Evolutionary conservation across 2,797 vertebrate genomes (phyloP).

Genomic region (Orestias chungarensis): DNA sequence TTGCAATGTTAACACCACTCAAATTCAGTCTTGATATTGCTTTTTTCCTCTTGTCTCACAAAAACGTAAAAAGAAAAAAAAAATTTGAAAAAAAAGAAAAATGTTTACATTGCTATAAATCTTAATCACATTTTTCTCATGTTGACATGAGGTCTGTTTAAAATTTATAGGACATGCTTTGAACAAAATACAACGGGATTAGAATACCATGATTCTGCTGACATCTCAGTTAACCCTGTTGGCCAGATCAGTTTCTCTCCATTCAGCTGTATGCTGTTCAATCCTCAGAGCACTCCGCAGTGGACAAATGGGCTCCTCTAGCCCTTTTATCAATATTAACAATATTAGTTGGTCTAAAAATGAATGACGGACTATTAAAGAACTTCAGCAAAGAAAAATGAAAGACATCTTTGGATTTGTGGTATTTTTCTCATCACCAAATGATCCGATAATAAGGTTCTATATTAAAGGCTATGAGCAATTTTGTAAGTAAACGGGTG

Average conservation of each 20-base stretch:
- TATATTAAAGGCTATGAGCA: not conserved
- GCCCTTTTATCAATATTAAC: not conserved
- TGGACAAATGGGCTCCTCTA: not conserved
- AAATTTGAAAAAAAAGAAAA: not conserved
- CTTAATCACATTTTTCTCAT: not conserved
- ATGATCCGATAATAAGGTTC: not conserved
- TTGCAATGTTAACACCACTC: not conserved
- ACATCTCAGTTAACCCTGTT: not conserved
- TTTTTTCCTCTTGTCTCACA: not conserved
- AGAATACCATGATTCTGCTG: not conserved
- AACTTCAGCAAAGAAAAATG: not conserved
- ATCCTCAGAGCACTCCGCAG: not conserved
- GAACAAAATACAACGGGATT: not conserved
- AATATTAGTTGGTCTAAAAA: not conserved
- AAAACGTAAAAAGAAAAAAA: not conserved
- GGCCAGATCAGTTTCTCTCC: not conserved
- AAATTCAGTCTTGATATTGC: not conserved
- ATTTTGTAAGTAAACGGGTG: not conserved
- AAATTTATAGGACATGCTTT: not conserved
- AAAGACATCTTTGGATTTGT: not conserved
- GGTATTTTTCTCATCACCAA: not conserved
- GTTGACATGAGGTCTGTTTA: not conserved
- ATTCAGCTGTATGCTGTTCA: not conserved
- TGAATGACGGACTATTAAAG: not conserved
- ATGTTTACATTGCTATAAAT: not conserved